A percentile compares a stretch with the other conserved stretches of the same genome.
Evolutionary conservation across 2,797 vertebrate species (phyloP).

Genomic region (Hyperoplus immaculatus): DNA sequence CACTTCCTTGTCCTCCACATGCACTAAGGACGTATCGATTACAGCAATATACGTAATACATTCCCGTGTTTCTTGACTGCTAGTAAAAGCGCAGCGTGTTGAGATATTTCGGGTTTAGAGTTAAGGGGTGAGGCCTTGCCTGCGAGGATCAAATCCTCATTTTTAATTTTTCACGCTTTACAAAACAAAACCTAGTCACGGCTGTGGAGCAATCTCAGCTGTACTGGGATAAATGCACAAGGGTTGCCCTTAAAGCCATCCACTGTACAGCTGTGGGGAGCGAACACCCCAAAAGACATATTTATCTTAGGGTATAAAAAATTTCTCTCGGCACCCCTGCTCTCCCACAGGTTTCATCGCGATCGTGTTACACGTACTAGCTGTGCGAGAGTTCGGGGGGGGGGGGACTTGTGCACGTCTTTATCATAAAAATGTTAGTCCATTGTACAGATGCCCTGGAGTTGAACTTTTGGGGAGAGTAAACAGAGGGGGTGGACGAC

Average conservation of each 20-base stretch:
- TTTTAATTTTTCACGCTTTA: conserved; percentile 49
- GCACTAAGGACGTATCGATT: conserved; percentile 60
- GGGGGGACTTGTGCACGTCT: conserved; percentile 68
- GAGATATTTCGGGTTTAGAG: conserved; percentile 36
- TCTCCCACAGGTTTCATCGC: conserved; percentile 68
- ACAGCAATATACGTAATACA: conserved; percentile 38
- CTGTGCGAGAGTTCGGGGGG: conserved; percentile 3
- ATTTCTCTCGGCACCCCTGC: conserved; percentile 68
- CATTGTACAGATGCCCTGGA: conserved; percentile 74
- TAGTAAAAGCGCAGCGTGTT: conserved; percentile 54
- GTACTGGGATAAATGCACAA: conserved; percentile 33
- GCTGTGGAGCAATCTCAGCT: conserved; percentile 19
- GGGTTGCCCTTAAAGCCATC: conserved; percentile 35
- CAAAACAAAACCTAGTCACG: conserved; percentile 26
- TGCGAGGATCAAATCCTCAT: conserved; percentile 28
- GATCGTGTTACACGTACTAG: conserved; percentile 66
- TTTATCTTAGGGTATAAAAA: conserved; percentile 70
- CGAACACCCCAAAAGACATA: conserved; percentile 55
- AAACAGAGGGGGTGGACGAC: conserved; percentile 68
- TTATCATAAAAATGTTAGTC: conserved; percentile 77
- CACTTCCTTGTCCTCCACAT: conserved; percentile 72
- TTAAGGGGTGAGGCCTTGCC: conserved; percentile 17
- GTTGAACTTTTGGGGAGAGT: conserved; percentile 78
- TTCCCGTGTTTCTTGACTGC: conserved; percentile 47
- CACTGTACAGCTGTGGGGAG: conserved; percentile 56